Conservation (phyloP, 2,888 invertebrate species). For the Empis stercorea region DNA sequence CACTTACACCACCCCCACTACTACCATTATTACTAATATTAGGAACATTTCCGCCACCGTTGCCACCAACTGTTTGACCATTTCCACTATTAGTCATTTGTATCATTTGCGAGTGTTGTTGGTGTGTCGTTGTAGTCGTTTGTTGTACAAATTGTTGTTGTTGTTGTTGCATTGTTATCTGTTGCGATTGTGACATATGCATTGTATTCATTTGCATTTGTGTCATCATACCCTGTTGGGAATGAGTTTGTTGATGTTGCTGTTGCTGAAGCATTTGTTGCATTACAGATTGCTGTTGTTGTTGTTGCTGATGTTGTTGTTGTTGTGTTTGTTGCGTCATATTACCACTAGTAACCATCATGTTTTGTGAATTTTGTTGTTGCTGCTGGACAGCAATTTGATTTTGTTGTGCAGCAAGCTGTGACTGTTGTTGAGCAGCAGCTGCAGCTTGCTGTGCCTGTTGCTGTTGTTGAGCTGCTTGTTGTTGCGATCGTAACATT, state of each 20-base stretch:
- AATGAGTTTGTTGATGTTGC: slow-evolving; percentile 23
- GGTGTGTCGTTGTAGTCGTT: slow-evolving; percentile 26
- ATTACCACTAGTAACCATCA: slow-evolving; percentile 25
- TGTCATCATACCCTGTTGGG: slow-evolving; percentile 24
- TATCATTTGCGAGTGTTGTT: slow-evolving; percentile 31
- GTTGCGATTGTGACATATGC: slow-evolving; percentile 58
- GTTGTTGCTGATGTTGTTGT: slow-evolving; percentile 24
- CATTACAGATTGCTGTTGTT: slow-evolving; percentile 23
- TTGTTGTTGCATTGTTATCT: slow-evolving; percentile 43
- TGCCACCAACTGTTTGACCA: slow-evolving; percentile 1
- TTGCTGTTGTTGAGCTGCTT: slow-evolving; percentile 32
- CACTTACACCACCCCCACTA: slow-evolving; percentile 7
- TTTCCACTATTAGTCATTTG: slow-evolving; percentile 22
- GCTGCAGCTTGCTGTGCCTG: slow-evolving; percentile 18
- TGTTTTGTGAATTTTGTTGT: slow-evolving; percentile 10
- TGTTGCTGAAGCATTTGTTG: slow-evolving; percentile 32
- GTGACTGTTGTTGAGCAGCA: slow-evolving; percentile 14
- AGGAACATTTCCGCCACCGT: slow-evolving; percentile 6
- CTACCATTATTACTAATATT: slow-evolving; percentile 10
- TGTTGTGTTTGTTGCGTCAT: slow-evolving; percentile 20
- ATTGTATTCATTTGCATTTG: slow-evolving; percentile 48
- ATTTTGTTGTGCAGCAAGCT: slow-evolving; percentile 7
- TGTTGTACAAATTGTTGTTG: slow-evolving; percentile 34
- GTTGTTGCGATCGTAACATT: slow-evolving; percentile 36
- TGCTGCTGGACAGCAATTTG: slow-evolving; percentile 25